Evolutionary conservation across 2,888 invertebrate genomes (phyloP).

Genomic region (Himalopsyche kuldschensis): DNA sequence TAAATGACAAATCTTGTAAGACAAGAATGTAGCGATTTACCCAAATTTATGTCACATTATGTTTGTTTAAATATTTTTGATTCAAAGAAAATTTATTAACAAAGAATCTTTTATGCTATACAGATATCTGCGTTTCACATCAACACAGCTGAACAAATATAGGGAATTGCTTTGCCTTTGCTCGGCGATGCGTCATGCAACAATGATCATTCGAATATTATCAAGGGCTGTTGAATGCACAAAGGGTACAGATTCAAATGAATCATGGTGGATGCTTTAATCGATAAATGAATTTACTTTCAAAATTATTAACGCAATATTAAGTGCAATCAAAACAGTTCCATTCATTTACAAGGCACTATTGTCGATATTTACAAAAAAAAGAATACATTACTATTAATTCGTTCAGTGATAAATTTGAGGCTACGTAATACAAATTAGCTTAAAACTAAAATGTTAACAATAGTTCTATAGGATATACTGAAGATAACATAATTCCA

Average conservation of each 20-base stretch:
- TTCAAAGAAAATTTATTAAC: too few relatives aligned
- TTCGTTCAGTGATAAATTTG: too few relatives aligned
- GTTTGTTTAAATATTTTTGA: too few relatives aligned
- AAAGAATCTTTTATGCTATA: not conserved
- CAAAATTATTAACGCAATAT: not conserved
- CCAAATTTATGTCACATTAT: too few relatives aligned
- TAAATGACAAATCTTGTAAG: too few relatives aligned
- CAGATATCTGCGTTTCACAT: not conserved
- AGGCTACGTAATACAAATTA: too few relatives aligned
- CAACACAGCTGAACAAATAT: not conserved
- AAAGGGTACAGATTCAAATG: not conserved
- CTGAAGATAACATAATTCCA: too few relatives aligned
- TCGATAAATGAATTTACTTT: not conserved
- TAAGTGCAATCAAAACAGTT: not conserved
- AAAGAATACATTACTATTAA: too few relatives aligned
- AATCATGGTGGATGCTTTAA: not conserved
- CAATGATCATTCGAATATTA: not conserved
- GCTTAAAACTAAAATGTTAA: too few relatives aligned
- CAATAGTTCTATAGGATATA: too few relatives aligned
- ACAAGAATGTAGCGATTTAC: too few relatives aligned
- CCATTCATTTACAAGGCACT: not conserved
- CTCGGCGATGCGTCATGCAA: not conserved
- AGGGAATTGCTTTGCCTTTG: not conserved
- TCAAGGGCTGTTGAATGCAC: not conserved
- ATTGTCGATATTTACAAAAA: too few relatives aligned